Evolutionary conservation across 1,140 invertebrate genomes (phyloP), one percentile per base, ranked within the genome.

Genomic region (Mya arenaria): DNA sequence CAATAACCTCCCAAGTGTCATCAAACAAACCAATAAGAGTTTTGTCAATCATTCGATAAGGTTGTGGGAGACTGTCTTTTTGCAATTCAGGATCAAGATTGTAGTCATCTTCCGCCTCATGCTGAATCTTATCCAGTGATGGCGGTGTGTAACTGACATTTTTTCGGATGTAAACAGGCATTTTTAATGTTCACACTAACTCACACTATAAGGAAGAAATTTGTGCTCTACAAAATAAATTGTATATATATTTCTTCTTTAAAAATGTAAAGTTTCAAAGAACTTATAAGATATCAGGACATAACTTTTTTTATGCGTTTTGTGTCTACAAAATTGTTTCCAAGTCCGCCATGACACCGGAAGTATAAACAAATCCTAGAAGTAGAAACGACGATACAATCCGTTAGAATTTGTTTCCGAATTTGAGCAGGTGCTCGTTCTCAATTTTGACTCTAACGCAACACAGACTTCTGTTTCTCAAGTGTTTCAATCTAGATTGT

Each of bases 41-140:
- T 85, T 89, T 91, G 68, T 91, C 87, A 44, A 92, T 87, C 87
- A 91, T 89, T 8, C 91, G 88, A 84, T 91, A 92, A 1, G 91
- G 91, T 68, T 91, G 90, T 55, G 91, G 91, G 19, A 92, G 63
- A n/a, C 32, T 37, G 73, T 91, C 91, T 32, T 85, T 79, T 19
- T 90, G 39, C 55, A 89, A 87, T 44, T 91, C 90, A n/a, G 91
- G 91, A 62, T 92, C 91, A 44, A 84, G 84, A 5, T 91, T 62
- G 79, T 86, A 91, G 74, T 92, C 91, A 82, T 91, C 87, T n/a
- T 91, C 90, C 78, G 90, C 87, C 73, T 90, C 89, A n/a, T 83
- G 52, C 4, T 86, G 85, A 37, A 88, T 82, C 23, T 85, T 88
- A 39, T 87, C 84, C 6, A 90, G 48, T 5, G 91, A 92, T 30